Conservation (phyloP, 1,140 invertebrate genomes). For the Nylanderia fulva region DNA sequence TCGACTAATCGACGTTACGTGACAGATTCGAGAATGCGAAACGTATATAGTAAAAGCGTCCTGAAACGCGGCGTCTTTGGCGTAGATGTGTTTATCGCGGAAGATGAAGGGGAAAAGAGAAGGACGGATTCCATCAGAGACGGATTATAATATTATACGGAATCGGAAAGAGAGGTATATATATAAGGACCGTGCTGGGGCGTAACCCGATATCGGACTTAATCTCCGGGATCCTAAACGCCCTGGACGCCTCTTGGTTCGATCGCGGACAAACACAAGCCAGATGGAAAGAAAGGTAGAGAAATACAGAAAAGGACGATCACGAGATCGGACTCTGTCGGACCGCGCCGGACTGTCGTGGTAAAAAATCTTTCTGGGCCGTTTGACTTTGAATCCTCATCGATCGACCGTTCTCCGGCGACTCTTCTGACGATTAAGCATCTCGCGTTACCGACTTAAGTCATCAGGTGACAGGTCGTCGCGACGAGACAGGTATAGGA, state of each 20-base stretch:
- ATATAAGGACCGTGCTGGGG: slow-evolving; percentile 60
- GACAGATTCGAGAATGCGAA: slow-evolving; percentile 8
- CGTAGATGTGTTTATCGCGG: slow-evolving; percentile 22
- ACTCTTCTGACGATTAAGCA: slow-evolving; percentile 71
- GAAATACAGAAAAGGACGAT: slow-evolving; percentile 66
- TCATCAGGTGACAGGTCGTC: slow-evolving; percentile 40
- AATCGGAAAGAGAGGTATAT: slow-evolving; percentile 78
- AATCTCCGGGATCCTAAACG: slow-evolving; percentile 80
- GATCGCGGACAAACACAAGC: background rate
- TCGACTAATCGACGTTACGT: background rate
- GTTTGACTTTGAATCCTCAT: slow-evolving; percentile 74
- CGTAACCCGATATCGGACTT: slow-evolving; percentile 82
- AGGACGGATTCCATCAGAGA: slow-evolving; percentile 77
- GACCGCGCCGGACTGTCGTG: slow-evolving; percentile 42
- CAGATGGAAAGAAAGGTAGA: slow-evolving; percentile 19
- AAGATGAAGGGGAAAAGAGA: slow-evolving; percentile 75
- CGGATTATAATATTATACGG: slow-evolving; percentile 84
- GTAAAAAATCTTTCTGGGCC: slow-evolving; percentile 78
- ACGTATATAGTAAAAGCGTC: background rate
- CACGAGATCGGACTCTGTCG: slow-evolving; percentile 35
- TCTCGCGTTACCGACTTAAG: slow-evolving; percentile 72
- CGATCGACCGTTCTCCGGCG: slow-evolving; percentile 74
- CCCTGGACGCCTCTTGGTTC: slow-evolving; percentile 61
- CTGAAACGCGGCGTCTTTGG: background rate
- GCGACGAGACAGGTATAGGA: slow-evolving; percentile 13